A percentile compares a stretch with the other conserved stretches of the same genome.
Conservation (phyloP, 2,888 invertebrate genomes). For the Bedellia somnulentella region DNA sequence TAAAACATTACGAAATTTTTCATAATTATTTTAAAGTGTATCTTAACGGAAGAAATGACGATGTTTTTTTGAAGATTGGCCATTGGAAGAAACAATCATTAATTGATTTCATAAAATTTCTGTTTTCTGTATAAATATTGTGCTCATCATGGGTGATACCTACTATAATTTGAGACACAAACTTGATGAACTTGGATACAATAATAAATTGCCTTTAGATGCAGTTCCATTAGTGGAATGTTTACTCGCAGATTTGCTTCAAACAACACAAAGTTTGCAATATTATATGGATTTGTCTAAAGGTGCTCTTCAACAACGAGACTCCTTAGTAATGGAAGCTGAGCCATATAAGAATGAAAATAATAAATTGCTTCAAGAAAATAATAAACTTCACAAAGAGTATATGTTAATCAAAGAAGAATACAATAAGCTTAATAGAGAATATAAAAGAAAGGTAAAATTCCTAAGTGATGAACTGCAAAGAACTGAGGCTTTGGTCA, state of each 20-base stretch:
- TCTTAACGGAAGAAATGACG: too few species aligned
- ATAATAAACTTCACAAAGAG: conserved; percentile 71
- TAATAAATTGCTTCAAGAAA: conserved; percentile 72
- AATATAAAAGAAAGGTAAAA: conserved; percentile 64
- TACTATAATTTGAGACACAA: conserved; percentile 63
- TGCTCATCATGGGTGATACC: conserved; percentile 41
- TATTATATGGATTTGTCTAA: conserved; percentile 79
- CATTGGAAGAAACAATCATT: too few species aligned
- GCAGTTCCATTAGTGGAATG: conserved; percentile 79
- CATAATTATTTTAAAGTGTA: too few species aligned
- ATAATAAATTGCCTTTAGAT: conserved; percentile 72
- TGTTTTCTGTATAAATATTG: too few species aligned
- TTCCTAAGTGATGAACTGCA: conserved; percentile 65
- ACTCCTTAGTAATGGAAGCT: conserved; percentile 68
- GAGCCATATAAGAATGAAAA: conserved; percentile 84
- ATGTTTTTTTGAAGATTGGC: too few species aligned
- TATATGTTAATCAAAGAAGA: conserved; percentile 68
- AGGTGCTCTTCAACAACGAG: conserved; percentile 69
- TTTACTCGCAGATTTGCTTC: conserved; percentile 78
- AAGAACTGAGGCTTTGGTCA: conserved; percentile 46
- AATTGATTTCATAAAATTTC: too few species aligned
- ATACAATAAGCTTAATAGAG: conserved; percentile 57
- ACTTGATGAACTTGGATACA: conserved; percentile 82
- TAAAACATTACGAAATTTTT: too few species aligned
- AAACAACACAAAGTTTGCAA: conserved; percentile 84